These are phyloP conservation scores for Cosmia trapezina DNA, from an alignment of 2,888 invertebrate species.

Conservation along the genomic window DNA sequence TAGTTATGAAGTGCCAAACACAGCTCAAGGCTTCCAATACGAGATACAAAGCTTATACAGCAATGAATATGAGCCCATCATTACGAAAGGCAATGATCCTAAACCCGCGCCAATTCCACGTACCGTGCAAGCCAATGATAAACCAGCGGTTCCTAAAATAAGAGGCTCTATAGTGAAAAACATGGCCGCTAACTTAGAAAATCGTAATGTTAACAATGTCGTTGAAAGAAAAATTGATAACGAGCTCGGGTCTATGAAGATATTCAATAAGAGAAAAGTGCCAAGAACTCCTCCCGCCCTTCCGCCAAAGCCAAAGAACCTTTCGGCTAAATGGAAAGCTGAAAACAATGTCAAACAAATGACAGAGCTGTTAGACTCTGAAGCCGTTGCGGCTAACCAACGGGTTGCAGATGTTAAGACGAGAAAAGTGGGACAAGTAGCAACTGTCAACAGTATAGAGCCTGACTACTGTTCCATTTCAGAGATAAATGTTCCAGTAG, in stretches of 20 bases:
- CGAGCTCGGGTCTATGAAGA: slow-evolving; percentile 84
- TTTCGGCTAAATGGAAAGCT: slow-evolving; percentile 92
- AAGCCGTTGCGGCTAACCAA: slow-evolving; percentile 91
- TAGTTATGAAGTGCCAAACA: slow-evolving; percentile 91
- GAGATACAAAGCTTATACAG: slow-evolving; percentile 93
- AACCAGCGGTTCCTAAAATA: slow-evolving; percentile 82
- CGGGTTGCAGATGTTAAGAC: slow-evolving; percentile 90
- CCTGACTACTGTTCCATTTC: slow-evolving; percentile 95
- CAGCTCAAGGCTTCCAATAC: slow-evolving; percentile 88
- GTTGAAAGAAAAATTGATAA: slow-evolving; percentile 88
- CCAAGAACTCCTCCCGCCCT: slow-evolving; percentile 93
- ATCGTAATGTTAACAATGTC: slow-evolving; percentile 77
- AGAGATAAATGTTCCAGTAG: slow-evolving; percentile 93
- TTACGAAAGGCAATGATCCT: slow-evolving; percentile 86
- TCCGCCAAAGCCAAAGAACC: slow-evolving; percentile 94
- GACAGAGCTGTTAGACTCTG: slow-evolving; percentile 88
- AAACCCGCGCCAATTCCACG: slow-evolving; percentile 81
- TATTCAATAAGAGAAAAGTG: slow-evolving; percentile 90
- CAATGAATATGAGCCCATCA: slow-evolving; percentile 93
- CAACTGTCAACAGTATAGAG: slow-evolving; percentile 88
- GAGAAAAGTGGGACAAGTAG: slow-evolving; percentile 89
- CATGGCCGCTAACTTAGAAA: slow-evolving; percentile 87
- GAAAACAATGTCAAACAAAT: slow-evolving; percentile 84
- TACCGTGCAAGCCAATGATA: slow-evolving; percentile 75
- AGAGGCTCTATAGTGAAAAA: slow-evolving; percentile 89